Conservation (phyloP, 2,888 invertebrate species). For the Hirtodrosophila histrioides region DNA sequence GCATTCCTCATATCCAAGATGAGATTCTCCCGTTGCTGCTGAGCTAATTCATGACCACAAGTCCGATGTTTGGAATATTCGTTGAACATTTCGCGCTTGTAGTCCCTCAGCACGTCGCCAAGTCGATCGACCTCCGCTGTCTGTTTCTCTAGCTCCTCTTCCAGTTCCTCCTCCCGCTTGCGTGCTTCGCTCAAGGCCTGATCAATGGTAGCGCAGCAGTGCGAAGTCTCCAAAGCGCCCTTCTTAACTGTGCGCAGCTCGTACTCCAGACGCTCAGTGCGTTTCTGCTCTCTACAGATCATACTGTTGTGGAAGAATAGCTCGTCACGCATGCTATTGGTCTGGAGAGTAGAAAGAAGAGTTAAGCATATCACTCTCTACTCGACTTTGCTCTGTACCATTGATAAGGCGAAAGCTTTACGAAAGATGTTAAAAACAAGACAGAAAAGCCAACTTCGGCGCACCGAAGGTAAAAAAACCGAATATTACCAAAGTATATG, state of each 20-base stretch:
- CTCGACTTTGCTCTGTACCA: too few relatives aligned
- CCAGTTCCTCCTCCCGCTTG: slow-evolving; percentile 2
- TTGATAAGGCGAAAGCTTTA: too few relatives aligned
- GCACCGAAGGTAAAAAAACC: too few relatives aligned
- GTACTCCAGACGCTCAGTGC: slow-evolving; percentile 14
- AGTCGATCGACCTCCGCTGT: slow-evolving; percentile 34
- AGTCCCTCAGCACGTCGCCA: slow-evolving; percentile 21
- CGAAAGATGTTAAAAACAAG: too few relatives aligned
- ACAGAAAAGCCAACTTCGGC: too few relatives aligned
- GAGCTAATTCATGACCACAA: slow-evolving; percentile 28
- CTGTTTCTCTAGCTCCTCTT: slow-evolving; percentile 21
- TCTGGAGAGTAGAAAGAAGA: background rate
- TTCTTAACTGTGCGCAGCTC: slow-evolving; percentile 11
- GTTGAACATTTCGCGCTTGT: slow-evolving; percentile 36
- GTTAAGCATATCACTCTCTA: background rate
- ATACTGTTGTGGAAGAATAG: too few relatives aligned
- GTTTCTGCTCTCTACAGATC: slow-evolving; percentile 30
- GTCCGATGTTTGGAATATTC: slow-evolving; percentile 32
- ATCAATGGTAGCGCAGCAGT: slow-evolving; percentile 20
- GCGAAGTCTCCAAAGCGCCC: background rate
- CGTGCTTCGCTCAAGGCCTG: background rate
- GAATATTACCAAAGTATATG: too few relatives aligned
- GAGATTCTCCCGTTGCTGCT: slow-evolving; percentile 30
- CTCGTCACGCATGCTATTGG: slow-evolving; percentile 20
- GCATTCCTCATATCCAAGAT: slow-evolving; percentile 30